These are phyloP conservation scores for human (Homo sapiens) DNA, from an alignment of 2,113 vertebrate genomes.

Conservation along the genomic window DNA sequence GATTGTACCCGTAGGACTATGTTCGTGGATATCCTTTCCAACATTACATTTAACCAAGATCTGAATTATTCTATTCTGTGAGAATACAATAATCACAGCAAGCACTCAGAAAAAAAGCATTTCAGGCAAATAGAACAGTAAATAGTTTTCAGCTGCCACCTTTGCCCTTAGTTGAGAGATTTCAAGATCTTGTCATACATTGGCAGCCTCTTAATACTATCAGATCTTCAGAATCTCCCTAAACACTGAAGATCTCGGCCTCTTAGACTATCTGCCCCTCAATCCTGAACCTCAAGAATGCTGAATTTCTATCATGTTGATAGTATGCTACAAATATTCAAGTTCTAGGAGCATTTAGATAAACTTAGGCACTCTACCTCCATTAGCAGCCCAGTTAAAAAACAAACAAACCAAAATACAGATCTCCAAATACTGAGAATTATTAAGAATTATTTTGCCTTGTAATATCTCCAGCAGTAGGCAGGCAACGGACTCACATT, in stretches of 20 bases:
- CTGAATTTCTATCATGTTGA: background rate
- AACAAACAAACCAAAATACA: background rate
- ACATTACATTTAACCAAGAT: background rate
- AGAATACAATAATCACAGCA: background rate
- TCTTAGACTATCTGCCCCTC: background rate
- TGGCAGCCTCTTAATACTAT: background rate
- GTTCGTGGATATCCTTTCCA: background rate
- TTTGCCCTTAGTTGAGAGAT: background rate
- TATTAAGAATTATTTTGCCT: background rate
- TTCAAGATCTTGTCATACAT: background rate
- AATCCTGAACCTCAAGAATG: background rate
- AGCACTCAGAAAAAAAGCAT: background rate
- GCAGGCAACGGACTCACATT: background rate
- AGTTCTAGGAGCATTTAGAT: background rate
- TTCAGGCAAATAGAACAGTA: background rate
- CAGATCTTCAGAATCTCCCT: background rate
- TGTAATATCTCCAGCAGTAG: background rate
- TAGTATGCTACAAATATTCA: background rate
- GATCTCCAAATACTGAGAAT: background rate
- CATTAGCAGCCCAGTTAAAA: background rate
- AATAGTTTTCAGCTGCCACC: background rate
- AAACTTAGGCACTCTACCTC: background rate
- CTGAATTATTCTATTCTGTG: background rate
- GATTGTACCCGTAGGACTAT: background rate
- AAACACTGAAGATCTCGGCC: background rate